Conservation (phyloP, 2,888 invertebrate genomes). For the Epistrophe grossulariae region DNA sequence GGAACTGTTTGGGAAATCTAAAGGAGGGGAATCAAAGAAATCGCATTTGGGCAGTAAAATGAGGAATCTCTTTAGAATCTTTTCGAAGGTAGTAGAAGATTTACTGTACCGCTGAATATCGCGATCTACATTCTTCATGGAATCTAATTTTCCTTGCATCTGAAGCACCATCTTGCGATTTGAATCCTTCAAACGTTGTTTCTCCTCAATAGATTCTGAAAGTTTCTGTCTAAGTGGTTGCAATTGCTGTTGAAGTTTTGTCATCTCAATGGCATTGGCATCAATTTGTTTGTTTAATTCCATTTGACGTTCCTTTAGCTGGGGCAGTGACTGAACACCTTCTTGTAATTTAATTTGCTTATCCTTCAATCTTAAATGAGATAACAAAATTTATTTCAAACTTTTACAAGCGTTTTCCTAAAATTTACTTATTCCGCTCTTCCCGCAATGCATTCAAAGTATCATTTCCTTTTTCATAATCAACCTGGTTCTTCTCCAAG, state of each 20-base stretch:
- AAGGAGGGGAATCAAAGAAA: not conserved
- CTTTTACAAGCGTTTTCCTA: not conserved
- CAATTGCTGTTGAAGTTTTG: conserved; percentile 83
- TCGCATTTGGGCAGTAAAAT: not conserved
- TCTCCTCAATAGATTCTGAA: conserved; percentile 82
- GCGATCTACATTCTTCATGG: conserved; percentile 79
- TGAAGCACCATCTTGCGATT: conserved; percentile 78
- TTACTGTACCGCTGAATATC: conserved; percentile 80
- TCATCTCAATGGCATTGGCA: conserved; percentile 82
- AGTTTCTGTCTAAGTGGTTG: conserved; percentile 82
- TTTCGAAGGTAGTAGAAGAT: too few relatives aligned
- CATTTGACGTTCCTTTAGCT: conserved; percentile 81
- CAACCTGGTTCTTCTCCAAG: conserved; percentile 85
- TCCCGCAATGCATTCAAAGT: conserved; percentile 81
- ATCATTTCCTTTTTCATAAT: conserved; percentile 82
- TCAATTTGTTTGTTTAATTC: conserved; percentile 79
- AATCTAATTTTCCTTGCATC: conserved; percentile 78
- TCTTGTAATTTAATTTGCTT: conserved; percentile 89
- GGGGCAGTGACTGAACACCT: conserved; percentile 84
- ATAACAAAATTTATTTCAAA: not conserved
- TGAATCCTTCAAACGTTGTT: conserved; percentile 79
- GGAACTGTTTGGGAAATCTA: not conserved
- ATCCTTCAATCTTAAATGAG: conserved; percentile 85
- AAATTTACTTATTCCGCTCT: conserved; percentile 79
- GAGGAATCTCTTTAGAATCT: not conserved